phyloP scores from a whole-genome alignment of 2,113 vertebrate genomes.

The Amblyornis subalaris region DNA sequence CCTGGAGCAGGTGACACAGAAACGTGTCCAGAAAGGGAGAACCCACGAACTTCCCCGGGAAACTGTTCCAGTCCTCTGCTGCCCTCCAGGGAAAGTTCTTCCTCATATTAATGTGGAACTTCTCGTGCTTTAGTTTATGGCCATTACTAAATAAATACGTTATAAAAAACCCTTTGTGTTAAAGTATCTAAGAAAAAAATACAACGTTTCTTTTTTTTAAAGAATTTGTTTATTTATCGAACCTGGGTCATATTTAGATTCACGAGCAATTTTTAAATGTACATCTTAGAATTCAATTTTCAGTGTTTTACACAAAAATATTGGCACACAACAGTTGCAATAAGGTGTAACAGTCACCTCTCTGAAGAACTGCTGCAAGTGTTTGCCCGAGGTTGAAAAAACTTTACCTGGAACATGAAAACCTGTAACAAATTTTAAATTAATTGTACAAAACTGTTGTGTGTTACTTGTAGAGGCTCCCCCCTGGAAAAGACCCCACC shows the following conservation, averaged over 20 bases:
- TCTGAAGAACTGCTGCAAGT: constrained; percentile 71
- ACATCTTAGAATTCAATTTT: constrained; percentile 80
- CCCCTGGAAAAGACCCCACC: constrained; percentile 65
- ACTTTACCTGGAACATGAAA: constrained; percentile 79
- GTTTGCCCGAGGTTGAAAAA: constrained; percentile 74
- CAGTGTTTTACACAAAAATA: constrained; percentile 71
- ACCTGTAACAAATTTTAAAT: constrained; percentile 83
- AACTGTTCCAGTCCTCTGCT: background rate
- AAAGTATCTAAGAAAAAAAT: background rate
- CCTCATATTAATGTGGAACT: background rate
- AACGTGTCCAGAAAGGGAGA: background rate
- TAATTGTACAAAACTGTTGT: constrained; percentile 83
- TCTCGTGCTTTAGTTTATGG: background rate
- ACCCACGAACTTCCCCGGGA: fast-evolving
- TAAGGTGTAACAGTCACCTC: constrained; percentile 62
- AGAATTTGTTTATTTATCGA: constrained; percentile 93
- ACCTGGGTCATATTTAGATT: constrained; percentile 83
- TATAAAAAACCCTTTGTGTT: fast-evolving
- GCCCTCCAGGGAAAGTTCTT: background rate
- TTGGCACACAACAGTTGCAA: constrained; percentile 69
- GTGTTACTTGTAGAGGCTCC: constrained; percentile 73
- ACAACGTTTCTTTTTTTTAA: constrained; percentile 66
- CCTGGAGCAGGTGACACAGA: background rate
- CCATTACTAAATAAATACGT: background rate
- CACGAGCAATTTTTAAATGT: constrained; percentile 81